These are phyloP conservation scores for Istiophorus platypterus DNA, from an alignment of 2,113 vertebrate genomes.

Conservation along the genomic window DNA sequence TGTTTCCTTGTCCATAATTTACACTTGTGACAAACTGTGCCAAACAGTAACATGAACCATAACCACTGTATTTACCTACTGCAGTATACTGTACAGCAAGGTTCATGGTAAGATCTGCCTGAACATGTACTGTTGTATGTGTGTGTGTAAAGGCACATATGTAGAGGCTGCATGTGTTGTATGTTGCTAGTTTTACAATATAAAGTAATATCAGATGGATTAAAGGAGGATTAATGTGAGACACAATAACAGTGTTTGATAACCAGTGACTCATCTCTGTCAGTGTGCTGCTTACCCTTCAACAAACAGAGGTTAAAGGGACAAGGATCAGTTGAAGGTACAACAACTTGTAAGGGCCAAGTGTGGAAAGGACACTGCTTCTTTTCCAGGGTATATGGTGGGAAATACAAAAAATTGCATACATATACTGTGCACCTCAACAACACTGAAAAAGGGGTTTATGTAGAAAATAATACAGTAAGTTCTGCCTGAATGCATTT, in stretches of 20 bases:
- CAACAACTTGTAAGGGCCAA: neutral
- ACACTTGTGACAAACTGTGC: neutral
- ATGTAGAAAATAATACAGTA: neutral
- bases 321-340: neutral
- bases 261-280: conserved; percentile 33
- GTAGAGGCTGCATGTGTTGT: neutral
- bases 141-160: neutral
- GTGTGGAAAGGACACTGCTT: neutral
- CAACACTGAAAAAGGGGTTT: neutral
- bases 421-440: neutral
- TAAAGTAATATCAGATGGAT: conserved; percentile 4
- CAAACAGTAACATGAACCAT: neutral
- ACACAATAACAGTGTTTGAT: conserved; percentile 21
- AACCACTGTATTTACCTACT: neutral
- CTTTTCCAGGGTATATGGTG: neutral
- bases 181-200: neutral
- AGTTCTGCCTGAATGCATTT: neutral
- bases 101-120: neutral
- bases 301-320: conserved; percentile 15
- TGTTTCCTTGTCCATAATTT: neutral
- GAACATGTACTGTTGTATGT: neutral
- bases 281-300: conserved; percentile 26
- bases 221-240: conserved; percentile 38
- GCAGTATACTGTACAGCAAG: neutral
- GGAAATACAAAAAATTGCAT: conserved; percentile 29